Conservation (phyloP, 1,140 invertebrate species). For the Lamellibrachia luymesi region DNA sequence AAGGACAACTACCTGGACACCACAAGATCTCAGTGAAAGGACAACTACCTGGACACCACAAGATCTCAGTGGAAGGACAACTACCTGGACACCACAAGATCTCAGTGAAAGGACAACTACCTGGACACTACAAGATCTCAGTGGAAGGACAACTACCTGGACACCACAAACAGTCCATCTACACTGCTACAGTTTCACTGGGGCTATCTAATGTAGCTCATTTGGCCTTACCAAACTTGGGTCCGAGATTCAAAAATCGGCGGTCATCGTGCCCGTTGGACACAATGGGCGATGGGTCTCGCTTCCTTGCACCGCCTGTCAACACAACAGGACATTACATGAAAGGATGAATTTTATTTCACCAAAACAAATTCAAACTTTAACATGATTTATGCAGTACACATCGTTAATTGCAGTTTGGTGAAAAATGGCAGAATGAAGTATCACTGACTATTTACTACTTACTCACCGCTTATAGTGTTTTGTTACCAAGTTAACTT, state of each 20-base stretch:
- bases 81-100: not conserved
- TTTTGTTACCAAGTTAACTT: too few species aligned
- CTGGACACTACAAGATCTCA: not conserved
- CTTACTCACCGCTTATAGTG: too few species aligned
- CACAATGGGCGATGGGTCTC: constrained; percentile 39
- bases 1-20: too few species aligned
- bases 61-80: not conserved
- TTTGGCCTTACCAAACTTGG: constrained; percentile 66
- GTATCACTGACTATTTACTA: too few species aligned
- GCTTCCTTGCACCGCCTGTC: constrained; percentile 31
- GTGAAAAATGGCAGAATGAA: too few species aligned
- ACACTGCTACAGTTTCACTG: not conserved
- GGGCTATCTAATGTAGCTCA: not conserved
- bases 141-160: too few species aligned
- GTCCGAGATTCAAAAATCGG: constrained; percentile 52
- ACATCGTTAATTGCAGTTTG: too few species aligned
- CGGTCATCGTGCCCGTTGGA: constrained; percentile 32
- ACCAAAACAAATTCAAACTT: too few species aligned
- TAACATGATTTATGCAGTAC: too few species aligned
- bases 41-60: not conserved
- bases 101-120: not conserved
- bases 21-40: not conserved
- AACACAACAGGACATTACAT: not conserved
- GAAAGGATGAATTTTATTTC: too few species aligned
- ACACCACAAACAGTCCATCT: not conserved